Base-by-base conservation (phyloP, 2,113 vertebrate genomes). In the Mustela nigripes region DNA sequence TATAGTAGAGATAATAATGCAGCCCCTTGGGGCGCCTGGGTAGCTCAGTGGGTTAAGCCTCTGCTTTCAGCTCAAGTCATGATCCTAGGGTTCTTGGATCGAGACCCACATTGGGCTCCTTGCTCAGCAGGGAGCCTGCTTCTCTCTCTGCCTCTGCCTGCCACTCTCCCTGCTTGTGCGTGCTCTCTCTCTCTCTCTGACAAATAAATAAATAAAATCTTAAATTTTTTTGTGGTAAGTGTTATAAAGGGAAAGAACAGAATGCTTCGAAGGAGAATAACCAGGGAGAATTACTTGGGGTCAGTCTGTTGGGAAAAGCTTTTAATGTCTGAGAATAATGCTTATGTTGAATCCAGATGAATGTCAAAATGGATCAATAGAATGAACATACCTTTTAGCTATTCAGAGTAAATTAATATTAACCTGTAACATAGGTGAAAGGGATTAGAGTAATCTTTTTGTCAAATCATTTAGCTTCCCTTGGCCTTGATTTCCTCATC, bases 361-460 rank as follows among this genome's bases (percentile, higher is more conserved):
- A 50, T 91, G 42, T 78, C 53, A 88, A 63, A 56, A 45, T 63
- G 36, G 42, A 63, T 93, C 91, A 83, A 11, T 91, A 88, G 93
- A 91, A 88, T 15, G 19, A 53, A 87, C 31, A 19, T 50, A 31
- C 19, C 42, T 91, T 95, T 81, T 87, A 78, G 31, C 67, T 58
- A 93, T 14, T 86, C n/a, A 18, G 48, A 58, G 62, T 96, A 78
- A 83, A 73, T 95, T 24, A 88, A 65, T 65, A 93, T 78, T 88
- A 91, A 91, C 71, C 11, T 45, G 3, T 63, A 76, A 65, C 65
- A 15, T 69, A 80, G 58, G 82, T 69, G 73, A 82, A 67, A 93
- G 74, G 10, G 33, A 71, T 82, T 67, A 50, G 28, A 69, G 22
- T 33, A 60, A 45, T 48, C 65, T 95, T 89, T 24, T 50, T 85